Conservation (phyloP, 2,888 invertebrate species). For the Prionchulus punctatus region DNA sequence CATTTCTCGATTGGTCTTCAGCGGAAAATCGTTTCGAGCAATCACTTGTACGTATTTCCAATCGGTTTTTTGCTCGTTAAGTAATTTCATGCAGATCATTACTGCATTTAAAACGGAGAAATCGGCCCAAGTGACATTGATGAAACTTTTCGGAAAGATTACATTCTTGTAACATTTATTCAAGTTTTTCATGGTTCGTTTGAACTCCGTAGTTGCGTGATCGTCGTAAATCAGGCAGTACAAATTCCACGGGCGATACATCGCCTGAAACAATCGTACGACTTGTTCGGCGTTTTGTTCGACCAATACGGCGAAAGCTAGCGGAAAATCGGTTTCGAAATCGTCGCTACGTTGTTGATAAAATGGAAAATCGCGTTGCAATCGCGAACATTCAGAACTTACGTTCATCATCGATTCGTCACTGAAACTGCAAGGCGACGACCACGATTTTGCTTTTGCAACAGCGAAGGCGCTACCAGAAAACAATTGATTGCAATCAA, state of each 20-base stretch:
- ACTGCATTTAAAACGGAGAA: conserved; percentile 2
- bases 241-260: conserved; percentile 9
- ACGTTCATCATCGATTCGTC: too few relatives aligned
- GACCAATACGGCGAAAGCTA: conserved; percentile 5
- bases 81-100: conserved; percentile 1
- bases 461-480: too few relatives aligned
- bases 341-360: too few relatives aligned
- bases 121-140: conserved; percentile 5
- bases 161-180: not conserved
- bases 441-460: too few relatives aligned
- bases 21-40: conserved; percentile 9
- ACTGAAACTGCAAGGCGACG: too few relatives aligned
- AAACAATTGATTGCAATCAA: too few relatives aligned
- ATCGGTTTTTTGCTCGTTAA: conserved; percentile 14
- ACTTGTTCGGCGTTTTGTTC: not conserved
- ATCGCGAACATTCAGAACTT: too few relatives aligned
- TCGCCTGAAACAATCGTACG: not conserved
- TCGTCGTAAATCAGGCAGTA: conserved; percentile 8
- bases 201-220: not conserved
- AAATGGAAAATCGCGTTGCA: too few relatives aligned
- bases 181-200: not conserved
- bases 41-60: conserved; percentile 7
- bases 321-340: too few relatives aligned
- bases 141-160: not conserved
- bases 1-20: conserved; percentile 7